Conservation (phyloP, 2,113 vertebrate species). For the Himantopus leucocephalus region DNA sequence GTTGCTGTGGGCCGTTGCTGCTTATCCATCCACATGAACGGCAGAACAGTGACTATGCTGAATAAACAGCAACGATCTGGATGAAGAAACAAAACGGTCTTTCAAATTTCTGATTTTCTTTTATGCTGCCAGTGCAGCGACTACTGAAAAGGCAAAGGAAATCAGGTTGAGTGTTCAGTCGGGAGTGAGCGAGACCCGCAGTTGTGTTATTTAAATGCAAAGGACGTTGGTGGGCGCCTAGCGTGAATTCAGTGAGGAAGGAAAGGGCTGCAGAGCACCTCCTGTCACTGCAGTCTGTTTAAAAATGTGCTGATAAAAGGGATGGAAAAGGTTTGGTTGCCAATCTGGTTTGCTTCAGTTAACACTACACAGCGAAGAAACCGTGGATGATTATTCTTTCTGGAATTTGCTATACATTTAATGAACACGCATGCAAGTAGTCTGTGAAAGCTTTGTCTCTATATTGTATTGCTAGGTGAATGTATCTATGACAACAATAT, state of each 20-base stretch:
- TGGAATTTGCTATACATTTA: neutral
- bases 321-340: neutral
- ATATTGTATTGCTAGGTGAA: neutral
- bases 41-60: neutral
- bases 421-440: neutral
- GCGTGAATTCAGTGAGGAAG: neutral
- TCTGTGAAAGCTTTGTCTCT: neutral
- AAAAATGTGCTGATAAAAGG: neutral
- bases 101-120: conserved; percentile 46
- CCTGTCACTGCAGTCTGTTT: conserved; percentile 37
- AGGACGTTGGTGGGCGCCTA: neutral
- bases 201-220: conserved; percentile 55
- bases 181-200: neutral
- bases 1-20: neutral
- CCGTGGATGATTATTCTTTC: neutral
- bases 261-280: neutral
- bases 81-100: conserved; percentile 22
- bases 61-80: conserved; percentile 15
- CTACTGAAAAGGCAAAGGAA: conserved; percentile 51
- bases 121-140: neutral
- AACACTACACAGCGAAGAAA: neutral
- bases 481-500: neutral
- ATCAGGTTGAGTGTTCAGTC: neutral
- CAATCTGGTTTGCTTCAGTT: neutral
- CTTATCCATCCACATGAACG: conserved; percentile 12